Base-by-base conservation (phyloP, 2,113 vertebrate species). In the Ictidomys tridecemlineatus region DNA sequence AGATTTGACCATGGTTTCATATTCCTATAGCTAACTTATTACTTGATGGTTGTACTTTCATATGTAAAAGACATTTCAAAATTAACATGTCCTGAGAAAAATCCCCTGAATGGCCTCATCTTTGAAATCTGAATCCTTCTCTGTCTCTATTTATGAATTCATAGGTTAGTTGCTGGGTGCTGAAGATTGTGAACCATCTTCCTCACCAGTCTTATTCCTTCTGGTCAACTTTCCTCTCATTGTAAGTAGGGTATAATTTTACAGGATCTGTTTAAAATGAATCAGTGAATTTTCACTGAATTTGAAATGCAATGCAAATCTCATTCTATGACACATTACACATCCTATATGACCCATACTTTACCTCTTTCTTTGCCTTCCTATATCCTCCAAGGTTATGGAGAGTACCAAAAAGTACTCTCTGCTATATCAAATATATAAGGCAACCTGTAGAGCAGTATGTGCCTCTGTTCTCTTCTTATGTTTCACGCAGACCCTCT, bases 401-500 rank as follows among this genome's bases (percentile, higher is more conserved):
- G 32, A n/a, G 4, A 42, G 20, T 17, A 7, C 8, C 13, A 34
- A 37, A 14, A 26, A 28, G 4, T 56, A 77, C 32, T 56, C 4
- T 70, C 1, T 65, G 4, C 10, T 3, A 0, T 7, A 6, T n/a
- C 8, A 34, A 11, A 16, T n/a, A 77, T 37, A 2, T 67, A n/a
- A 67, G 37, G 16, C 32, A 87, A 28, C 17, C 17, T 34, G 1
- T 70, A 74, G 0, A 69, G 18, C 9, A 56, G 5, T 5, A 10
- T 53, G 73, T 92, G 17, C 17, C 18, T 85, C 24, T 70, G 18
- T 11, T 90, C 22, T 73, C 9, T 13, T 77, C 3, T 51, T 16
- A 20, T 37, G 67, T 61, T 9, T 30, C 24, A 22, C 26, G 14
- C 7, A 20, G 1, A 67, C 30, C 12, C 42, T 34, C 7, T 24